These are phyloP conservation scores for Marcusenius ussheri DNA, from an alignment of 2,113 vertebrate genomes.

Conservation along the genomic window DNA sequence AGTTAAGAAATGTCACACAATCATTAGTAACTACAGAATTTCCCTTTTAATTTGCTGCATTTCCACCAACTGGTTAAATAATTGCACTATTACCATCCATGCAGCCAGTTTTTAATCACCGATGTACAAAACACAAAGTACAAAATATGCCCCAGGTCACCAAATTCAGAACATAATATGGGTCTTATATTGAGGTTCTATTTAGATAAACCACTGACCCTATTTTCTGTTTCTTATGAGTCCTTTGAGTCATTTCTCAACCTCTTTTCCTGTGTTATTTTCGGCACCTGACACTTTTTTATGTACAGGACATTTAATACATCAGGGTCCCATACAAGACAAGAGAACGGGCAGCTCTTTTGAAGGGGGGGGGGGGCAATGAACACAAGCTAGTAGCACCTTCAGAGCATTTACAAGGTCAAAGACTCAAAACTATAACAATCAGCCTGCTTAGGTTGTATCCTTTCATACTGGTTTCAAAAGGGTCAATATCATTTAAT, in stretches of 20 bases:
- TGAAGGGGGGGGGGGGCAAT: not conserved
- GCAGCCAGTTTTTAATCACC: not conserved
- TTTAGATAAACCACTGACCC: slow-evolving; percentile 2
- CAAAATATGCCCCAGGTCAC: not conserved
- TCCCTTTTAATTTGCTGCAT: not conserved
- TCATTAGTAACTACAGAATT: not conserved
- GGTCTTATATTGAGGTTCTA: not conserved
- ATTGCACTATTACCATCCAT: not conserved
- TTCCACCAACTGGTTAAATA: not conserved
- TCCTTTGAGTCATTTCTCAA: slow-evolving; percentile 11
- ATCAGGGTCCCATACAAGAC: not conserved
- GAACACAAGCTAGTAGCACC: not conserved
- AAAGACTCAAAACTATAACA: not conserved
- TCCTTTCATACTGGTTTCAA: not conserved
- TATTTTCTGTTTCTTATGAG: not conserved
- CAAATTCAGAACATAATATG: not conserved
- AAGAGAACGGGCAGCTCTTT: not conserved
- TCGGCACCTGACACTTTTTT: not conserved
- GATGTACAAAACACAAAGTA: not conserved
- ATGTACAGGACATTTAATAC: slow-evolving; percentile 1
- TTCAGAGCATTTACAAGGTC: not conserved
- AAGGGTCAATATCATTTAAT: not conserved
- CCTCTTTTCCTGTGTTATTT: slow-evolving; percentile 4
- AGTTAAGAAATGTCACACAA: not conserved
- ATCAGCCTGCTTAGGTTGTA: not conserved